Evolutionary conservation across 2,888 invertebrate species (phyloP), one percentile per base, ranked within the genome.

Genomic region (Zonitis immaculata): DNA sequence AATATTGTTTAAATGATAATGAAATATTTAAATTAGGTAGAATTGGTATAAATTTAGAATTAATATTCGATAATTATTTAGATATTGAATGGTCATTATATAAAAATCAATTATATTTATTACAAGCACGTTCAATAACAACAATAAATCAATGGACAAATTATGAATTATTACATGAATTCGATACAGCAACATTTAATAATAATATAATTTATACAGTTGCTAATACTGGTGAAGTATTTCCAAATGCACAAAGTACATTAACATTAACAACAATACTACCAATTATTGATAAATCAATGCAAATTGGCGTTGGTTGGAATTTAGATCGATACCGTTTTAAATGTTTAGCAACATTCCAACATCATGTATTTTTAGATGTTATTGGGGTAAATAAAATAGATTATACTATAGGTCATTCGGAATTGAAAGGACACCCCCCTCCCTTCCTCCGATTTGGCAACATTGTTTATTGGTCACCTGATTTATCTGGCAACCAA

Each of bases 21-120:
- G 78, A 82, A 52, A 79, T 79, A 18, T 7, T 87, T 5, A 72
- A 72, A 55, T 68, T 91, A 46, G 86, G 83, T 2, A 64, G 72
- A 58, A 72, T 84, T 42, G 85, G 82, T 1, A 68, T 84, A 1
- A 63, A 76, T 14, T 77, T 91, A 56, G 90, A 92, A 69, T 73
- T 78, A 39, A 69, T 81, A 14, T 90, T 87, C 77, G 87, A 86
- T 0, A 79, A 81, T 2, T 82, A 86, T 0, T 79, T 89, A 59
- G 91, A 92, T 68, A 83, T 93, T 49, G 92, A 93, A 74, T 93
- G 91, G 88, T 90, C 89, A 8, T 73, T 88, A 39, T 73, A 71
- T 54, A 76, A 82, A 67, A 85, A 84, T 63, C 69, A 66, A 8
- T 75, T 88, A 54, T 86, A 79, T 69, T 69, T 89, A 9, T 74